Base-by-base conservation (phyloP, 2,797 vertebrate species). In the Catharus ustulatus region DNA sequence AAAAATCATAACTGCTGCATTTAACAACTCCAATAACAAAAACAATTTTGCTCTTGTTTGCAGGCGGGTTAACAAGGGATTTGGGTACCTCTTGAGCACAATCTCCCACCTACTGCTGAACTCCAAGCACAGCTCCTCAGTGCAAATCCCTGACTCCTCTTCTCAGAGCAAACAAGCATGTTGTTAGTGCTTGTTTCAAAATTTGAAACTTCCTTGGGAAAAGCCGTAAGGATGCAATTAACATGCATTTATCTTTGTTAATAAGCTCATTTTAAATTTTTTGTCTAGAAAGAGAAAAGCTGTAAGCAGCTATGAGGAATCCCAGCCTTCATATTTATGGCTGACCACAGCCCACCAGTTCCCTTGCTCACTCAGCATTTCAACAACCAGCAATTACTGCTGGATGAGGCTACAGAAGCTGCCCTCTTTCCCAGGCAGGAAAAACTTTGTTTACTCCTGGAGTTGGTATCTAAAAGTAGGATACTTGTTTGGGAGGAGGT, bases 1-100 rank as follows among this genome's bases (percentile, higher is more conserved):
- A 45, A 4, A 66, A 72, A 29, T 8, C 5, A 0, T 26, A 84
- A 58, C 29, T n/a, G 22, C 5, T 6, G 13, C 23, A 34, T 59
- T 62, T 68, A 86, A 72, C 21, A 73, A 36, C 11, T 62, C 21
- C 40, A 81, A 3, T 26, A 68, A 57, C 10, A 77, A 27, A 92
- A 84, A 1, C 0, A 1, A 34, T 29, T 52, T 36, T 59, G 63
- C 42, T 61, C 11, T 58, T 19, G 7, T 18, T 15, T 4, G 34
- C 0, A 0, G 23, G 17, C 0, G 0, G 30, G 46, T 34, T 46
- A 62, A 59, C 0, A 5, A 38, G 29, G 9, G 18, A 74, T 63
- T 52, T 30, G 23, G 48, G 27, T 29, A 42, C 18, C 11, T 27
- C 57, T 59, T 9, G 54, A 59, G 32, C 61, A 29, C 8, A 46